Percentiles rank a stretch among this genome's conserved stretches.
These are phyloP conservation scores for Sinotaia quadrata DNA, from an alignment of 2,888 invertebrate species.

Conservation along the genomic window DNA sequence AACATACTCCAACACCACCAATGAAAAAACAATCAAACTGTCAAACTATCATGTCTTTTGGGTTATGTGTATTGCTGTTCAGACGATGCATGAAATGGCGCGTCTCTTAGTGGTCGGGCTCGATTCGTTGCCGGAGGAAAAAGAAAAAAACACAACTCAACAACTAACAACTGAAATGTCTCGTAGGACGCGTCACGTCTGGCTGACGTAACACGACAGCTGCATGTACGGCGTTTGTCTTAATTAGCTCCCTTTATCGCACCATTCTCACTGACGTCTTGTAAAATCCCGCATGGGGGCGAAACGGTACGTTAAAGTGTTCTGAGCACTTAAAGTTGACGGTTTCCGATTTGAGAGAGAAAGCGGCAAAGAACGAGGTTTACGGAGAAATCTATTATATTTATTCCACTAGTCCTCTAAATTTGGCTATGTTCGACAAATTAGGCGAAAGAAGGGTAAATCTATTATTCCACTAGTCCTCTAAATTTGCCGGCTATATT, in stretches of 20 bases:
- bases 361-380: neutral
- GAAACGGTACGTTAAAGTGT: slow-evolving; percentile 23
- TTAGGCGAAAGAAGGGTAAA: neutral
- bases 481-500: too few species aligned
- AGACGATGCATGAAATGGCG: slow-evolving; percentile 24
- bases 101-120: neutral
- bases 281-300: slow-evolving; percentile 23
- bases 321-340: slow-evolving; percentile 17
- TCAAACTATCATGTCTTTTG: too few species aligned
- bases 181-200: slow-evolving; percentile 11
- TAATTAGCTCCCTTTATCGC: slow-evolving; percentile 29
- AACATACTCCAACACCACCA: too few species aligned
- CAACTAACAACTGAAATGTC: too few species aligned
- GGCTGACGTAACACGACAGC: slow-evolving; percentile 25
- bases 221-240: slow-evolving; percentile 23
- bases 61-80: neutral
- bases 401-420: neutral
- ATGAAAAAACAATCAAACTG: slow-evolving; percentile 17
- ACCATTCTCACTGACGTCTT: slow-evolving; percentile 23
- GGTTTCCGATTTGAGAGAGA: slow-evolving; percentile 11
- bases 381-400: neutral
- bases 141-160: too few species aligned
- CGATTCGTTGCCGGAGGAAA: slow-evolving; percentile 10
- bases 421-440: neutral
- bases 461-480: too few species aligned